A percentile compares a stretch with the other conserved stretches of the same genome.
These are phyloP conservation scores for Campoplex nolae DNA, from an alignment of 2,888 invertebrate genomes.

Conservation along the genomic window DNA sequence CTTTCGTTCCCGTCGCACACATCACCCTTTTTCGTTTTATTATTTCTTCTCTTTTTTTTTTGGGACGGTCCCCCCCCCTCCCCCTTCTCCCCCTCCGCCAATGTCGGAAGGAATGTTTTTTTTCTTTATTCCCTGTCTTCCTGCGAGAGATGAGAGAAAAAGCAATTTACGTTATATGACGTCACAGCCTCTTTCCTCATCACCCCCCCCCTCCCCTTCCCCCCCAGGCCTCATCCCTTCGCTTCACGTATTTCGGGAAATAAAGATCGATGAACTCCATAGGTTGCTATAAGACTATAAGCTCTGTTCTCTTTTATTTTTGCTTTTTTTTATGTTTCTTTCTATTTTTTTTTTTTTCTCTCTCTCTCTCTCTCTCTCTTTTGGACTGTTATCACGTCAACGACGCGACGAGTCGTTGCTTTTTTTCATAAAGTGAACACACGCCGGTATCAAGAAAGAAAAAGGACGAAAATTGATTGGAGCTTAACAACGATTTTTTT, in stretches of 20 bases:
- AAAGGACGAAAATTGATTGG: slow-evolving; percentile 1
- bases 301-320: background rate
- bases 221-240: background rate
- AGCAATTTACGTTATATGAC: slow-evolving; percentile 48
- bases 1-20: slow-evolving; percentile 21
- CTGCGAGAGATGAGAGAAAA: slow-evolving; percentile 28
- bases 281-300: slow-evolving; percentile 9
- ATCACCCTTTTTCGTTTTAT: background rate
- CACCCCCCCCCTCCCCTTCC: background rate
- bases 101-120: slow-evolving; percentile 33
- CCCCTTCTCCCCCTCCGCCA: background rate
- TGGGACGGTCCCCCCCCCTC: background rate
- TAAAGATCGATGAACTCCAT: slow-evolving; percentile 37
- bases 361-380: background rate
- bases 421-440: background rate
- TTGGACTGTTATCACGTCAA: background rate
- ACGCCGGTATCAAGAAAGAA: background rate
- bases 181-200: background rate
- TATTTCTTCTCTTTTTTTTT: background rate
- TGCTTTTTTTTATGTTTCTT: background rate
- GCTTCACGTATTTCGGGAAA: slow-evolving; percentile 22
- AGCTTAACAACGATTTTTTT: background rate
- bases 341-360: background rate
- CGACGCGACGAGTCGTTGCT: slow-evolving; percentile 14
- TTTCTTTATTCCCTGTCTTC: background rate